phyloP scores from a whole-genome alignment of 2,888 invertebrate species.

The Eubasilissa splendida region DNA sequence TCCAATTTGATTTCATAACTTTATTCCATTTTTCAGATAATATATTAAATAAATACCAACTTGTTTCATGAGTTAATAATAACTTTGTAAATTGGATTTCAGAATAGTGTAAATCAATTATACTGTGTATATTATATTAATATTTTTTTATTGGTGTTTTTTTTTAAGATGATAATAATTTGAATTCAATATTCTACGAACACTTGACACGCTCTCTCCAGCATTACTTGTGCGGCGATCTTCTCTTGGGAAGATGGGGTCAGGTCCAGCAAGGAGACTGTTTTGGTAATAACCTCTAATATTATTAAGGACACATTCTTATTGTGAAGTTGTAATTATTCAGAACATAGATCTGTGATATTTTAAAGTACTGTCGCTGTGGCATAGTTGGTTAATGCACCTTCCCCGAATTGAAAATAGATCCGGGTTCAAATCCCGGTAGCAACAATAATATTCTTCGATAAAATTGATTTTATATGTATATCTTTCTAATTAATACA shows the following conservation, averaged over 20 bases:
- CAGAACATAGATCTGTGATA: too few relatives aligned
- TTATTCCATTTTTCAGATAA: too few relatives aligned
- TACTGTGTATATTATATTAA: slow-evolving; percentile 52
- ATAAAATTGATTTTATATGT: too few relatives aligned
- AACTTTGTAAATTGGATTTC: not conserved
- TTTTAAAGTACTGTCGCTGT: too few relatives aligned
- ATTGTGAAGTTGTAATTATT: too few relatives aligned
- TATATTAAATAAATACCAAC: too few relatives aligned
- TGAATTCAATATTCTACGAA: slow-evolving; percentile 99
- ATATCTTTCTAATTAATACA: too few relatives aligned
- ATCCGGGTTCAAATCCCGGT: too few relatives aligned
- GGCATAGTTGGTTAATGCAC: too few relatives aligned
- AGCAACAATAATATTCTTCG: too few relatives aligned
- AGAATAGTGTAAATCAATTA: not conserved
- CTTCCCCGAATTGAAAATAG: too few relatives aligned
- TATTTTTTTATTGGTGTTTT: not conserved
- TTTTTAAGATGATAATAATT: slow-evolving; percentile 93
- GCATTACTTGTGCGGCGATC: slow-evolving; percentile 94
- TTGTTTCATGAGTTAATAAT: too few relatives aligned
- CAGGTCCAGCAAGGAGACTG: slow-evolving; percentile 97
- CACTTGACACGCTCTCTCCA: slow-evolving; percentile 97
- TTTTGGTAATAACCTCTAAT: slow-evolving; percentile 72
- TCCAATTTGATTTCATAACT: not conserved
- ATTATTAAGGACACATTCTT: not conserved
- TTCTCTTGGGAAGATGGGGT: slow-evolving; percentile 95